Conservation (phyloP, 1,140 invertebrate species). For the Eurosta solidaginis region DNA sequence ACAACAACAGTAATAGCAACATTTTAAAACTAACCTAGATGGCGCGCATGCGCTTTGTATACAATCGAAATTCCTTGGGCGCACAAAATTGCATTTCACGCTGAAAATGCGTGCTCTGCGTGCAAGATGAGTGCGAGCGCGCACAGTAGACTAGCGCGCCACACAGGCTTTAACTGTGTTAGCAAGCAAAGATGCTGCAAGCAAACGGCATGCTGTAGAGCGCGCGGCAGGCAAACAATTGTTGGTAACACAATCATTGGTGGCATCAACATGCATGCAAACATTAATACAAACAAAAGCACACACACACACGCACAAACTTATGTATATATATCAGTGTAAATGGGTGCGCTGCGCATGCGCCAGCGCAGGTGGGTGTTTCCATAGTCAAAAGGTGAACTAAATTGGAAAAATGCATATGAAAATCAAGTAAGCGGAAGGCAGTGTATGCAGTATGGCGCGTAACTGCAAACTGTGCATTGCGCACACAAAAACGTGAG, state of each 20-base stretch:
- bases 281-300: no score
- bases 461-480: background rate
- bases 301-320: background rate
- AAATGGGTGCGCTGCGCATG: background rate
- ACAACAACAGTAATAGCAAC: background rate
- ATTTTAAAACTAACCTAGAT: background rate
- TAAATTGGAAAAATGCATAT: background rate
- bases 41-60: conserved; percentile 28
- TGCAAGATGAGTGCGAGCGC: conserved; percentile 43
- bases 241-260: background rate
- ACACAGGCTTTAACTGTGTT: background rate
- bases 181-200: background rate
- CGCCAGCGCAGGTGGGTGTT: conserved; percentile 7
- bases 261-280: background rate
- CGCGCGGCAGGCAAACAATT: conserved; percentile 11
- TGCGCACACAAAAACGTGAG: conserved; percentile 25
- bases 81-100: conserved; percentile 60
- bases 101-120: conserved; percentile 60
- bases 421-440: background rate
- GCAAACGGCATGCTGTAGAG: background rate
- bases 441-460: background rate
- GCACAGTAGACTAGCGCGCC: background rate
- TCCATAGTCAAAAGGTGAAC: background rate
- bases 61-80: conserved; percentile 55
- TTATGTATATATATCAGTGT: background rate